Base-by-base conservation (phyloP, 2,888 invertebrate species). In the Druceiella hillmani region DNA sequence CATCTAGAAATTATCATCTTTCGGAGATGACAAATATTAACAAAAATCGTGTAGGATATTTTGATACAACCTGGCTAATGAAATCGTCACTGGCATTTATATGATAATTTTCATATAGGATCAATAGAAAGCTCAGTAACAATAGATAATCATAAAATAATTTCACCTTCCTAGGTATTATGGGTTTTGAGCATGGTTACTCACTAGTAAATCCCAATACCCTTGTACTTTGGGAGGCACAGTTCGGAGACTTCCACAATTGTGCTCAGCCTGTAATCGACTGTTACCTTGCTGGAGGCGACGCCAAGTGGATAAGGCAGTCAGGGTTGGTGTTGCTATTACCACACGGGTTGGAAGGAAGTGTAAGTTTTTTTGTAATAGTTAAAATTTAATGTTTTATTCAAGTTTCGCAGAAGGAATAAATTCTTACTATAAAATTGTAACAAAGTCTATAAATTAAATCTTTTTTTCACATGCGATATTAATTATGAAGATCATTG, bases 181-280 rank as follows among this genome's bases (percentile, higher is more conserved):
- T 72, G 5, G 87, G 89, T 29, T 91, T 86, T 66, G 90, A 92
- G 59, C 62, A 82, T 2, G 91, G 90, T 33, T 90, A 84, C 61
- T 83, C 88, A 5, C 78, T 83, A 64, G 81, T 83, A 33, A 83
- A 83, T 55, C 86, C 88, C 2, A 72, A 82, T 51, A 61, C 81
- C 16, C 67, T 89, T 44, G 76, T 81, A 1, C 67, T 85, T 9
- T 90, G 88, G 89, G 88, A 90, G 64, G 88, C 84, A 22, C 90
- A 90, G 66, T 90, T 88, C 61, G 89, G 89, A 0, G 89, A 90
- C 63, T 90, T 90, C 55, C 78, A 78, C 44, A 88, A 89, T 66
- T 83, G 77, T 1, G 74, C 64, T 3, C 70, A 78, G 59, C 75
- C 81, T 4, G 70, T 86, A 56, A 69, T 83, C 47, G 78, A 83